Evolutionary conservation across 30 jellyfish, hydroid and myxozoan species (phyloP).

Genomic region (Chrysaora quinquecirrha): DNA sequence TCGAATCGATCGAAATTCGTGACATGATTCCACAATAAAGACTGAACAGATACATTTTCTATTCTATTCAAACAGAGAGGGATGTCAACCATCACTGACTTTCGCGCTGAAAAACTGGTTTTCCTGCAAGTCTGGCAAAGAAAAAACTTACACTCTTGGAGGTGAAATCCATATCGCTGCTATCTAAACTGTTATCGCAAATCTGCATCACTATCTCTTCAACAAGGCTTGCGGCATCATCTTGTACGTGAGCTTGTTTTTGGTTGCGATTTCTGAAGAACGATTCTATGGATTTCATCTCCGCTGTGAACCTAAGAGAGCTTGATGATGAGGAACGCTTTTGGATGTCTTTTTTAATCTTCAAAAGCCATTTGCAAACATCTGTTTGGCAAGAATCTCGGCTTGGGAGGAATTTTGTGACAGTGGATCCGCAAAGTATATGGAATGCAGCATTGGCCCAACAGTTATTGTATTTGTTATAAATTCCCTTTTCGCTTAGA

Average conservation of each 20-base stretch:
- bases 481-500: background rate
- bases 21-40: background rate
- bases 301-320: background rate
- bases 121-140: background rate
- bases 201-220: background rate
- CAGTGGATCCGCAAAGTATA: background rate
- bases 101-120: background rate
- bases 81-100: background rate
- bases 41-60: background rate
- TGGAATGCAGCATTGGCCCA: background rate
- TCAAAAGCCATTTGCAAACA: background rate
- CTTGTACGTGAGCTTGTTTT: background rate
- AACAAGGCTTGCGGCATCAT: background rate
- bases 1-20: background rate
- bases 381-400: background rate
- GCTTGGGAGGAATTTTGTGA: background rate
- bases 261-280: background rate
- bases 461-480: background rate
- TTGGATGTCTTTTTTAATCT: background rate
- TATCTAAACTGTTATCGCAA: background rate
- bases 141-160: background rate
- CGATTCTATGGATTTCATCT: background rate
- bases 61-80: background rate
- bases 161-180: background rate
- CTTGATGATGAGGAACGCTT: background rate